These are phyloP conservation scores for Hypena proboscidalis DNA, from an alignment of 2,888 invertebrate species.

Conservation along the genomic window DNA sequence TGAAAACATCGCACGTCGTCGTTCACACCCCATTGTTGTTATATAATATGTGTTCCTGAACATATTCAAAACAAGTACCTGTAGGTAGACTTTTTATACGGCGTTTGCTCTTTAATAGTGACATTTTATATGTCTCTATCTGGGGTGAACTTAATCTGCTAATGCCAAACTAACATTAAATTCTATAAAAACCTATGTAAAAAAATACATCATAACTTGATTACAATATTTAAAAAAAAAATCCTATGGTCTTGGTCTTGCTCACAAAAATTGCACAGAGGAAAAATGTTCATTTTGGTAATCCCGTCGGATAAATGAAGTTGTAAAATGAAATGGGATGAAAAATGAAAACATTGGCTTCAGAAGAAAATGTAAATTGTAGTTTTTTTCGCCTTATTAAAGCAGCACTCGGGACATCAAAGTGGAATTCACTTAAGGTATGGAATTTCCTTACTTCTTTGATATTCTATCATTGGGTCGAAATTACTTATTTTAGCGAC, in stretches of 20 bases:
- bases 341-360: constrained; percentile 16
- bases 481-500: constrained; percentile 11
- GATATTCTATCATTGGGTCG: constrained; percentile 4
- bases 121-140: no score
- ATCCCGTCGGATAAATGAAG: background rate
- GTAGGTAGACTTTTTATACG: no score
- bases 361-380: constrained; percentile 14
- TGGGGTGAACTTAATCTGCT: no score
- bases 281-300: constrained; percentile 6
- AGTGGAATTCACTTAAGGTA: constrained; percentile 9
- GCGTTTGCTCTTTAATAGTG: no score
- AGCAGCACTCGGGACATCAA: constrained; percentile 1
- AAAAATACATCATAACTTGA: no score
- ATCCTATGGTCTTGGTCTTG: background rate
- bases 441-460: constrained; percentile 2
- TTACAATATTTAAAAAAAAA: no score
- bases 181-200: no score
- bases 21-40: constrained; percentile 43
- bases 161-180: no score
- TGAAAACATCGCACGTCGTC: constrained; percentile 31
- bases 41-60: no score
- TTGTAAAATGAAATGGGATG: constrained; percentile 11
- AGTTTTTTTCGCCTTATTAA: constrained; percentile 6
- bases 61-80: no score
- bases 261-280: background rate